A percentile compares a stretch with the other conserved stretches of the same genome.
These are phyloP conservation scores for Mythimna impura DNA, from an alignment of 2,888 invertebrate genomes.

Conservation along the genomic window DNA sequence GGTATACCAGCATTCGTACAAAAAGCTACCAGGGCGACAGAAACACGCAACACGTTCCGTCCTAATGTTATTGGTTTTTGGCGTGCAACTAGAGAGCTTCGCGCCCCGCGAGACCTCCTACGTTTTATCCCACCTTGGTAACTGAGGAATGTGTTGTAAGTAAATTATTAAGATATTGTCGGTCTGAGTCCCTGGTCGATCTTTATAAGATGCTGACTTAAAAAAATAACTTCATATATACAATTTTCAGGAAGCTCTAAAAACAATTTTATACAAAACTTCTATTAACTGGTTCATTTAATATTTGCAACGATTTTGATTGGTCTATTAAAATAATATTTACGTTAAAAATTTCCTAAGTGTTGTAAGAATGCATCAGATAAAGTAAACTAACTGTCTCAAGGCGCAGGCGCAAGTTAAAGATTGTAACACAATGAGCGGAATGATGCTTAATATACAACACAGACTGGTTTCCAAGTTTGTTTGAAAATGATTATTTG, in stretches of 20 bases:
- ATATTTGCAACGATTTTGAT: conserved; percentile 46
- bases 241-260: not conserved
- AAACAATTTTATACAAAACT: not conserved
- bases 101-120: conserved; percentile 80
- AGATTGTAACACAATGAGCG: conserved; percentile 44
- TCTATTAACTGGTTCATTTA: conserved; percentile 10
- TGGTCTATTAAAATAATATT: conserved; percentile 49
- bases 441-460: conserved; percentile 12
- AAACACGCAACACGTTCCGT: conserved; percentile 77
- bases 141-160: conserved; percentile 71
- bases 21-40: conserved; percentile 76
- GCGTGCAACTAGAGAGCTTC: conserved; percentile 73
- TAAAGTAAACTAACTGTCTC: conserved; percentile 65
- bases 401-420: conserved; percentile 46
- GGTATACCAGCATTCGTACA: conserved; percentile 51
- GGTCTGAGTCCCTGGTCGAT: conserved; percentile 66
- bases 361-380: conserved; percentile 63
- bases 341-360: conserved; percentile 56
- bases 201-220: not conserved
- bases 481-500: conserved; percentile 19
- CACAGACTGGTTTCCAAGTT: not conserved
- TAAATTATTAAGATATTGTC: conserved; percentile 79
- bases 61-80: conserved; percentile 88
- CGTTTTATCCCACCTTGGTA: conserved; percentile 82
- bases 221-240: not conserved